phyloP scores from a whole-genome alignment of 2,113 vertebrate genomes.

The Lagenorhynchus albirostris region DNA sequence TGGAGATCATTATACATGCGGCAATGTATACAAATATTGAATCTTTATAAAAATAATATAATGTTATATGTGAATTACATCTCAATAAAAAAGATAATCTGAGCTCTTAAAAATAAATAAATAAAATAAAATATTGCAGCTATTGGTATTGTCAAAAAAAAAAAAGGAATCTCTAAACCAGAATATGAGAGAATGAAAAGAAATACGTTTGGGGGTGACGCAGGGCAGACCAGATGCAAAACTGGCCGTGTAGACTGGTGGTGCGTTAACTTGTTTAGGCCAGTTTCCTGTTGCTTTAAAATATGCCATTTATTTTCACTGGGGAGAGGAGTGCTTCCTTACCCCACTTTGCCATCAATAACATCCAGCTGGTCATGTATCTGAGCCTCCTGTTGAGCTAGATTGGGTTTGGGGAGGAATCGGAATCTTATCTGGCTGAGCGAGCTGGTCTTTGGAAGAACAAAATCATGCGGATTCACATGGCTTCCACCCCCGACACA shows the following conservation, averaged over 20 bases:
- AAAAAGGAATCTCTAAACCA: not conserved
- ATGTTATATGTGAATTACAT: not conserved
- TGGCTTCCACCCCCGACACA: fast-evolving
- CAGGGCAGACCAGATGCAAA: fast-evolving
- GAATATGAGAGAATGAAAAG: too few relatives aligned
- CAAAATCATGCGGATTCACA: fast-evolving
- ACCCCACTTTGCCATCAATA: not conserved
- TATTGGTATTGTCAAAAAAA: not conserved
- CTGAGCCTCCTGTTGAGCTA: not conserved
- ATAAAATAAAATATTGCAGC: not conserved
- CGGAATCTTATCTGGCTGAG: not conserved
- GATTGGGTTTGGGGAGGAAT: not conserved
- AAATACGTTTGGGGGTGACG: too few relatives aligned
- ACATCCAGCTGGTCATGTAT: not conserved
- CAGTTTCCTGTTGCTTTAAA: not conserved
- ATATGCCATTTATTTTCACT: too few relatives aligned
- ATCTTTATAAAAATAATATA: not conserved
- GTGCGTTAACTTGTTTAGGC: fast-evolving
- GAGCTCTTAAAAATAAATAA: not conserved
- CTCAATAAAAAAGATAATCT: not conserved
- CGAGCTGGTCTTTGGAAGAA: not conserved
- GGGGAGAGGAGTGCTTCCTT: not conserved
- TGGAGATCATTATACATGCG: not conserved
- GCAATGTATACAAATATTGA: not conserved
- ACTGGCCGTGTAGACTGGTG: fast-evolving